Conservation (phyloP, 1,140 invertebrate genomes). For the Tachypleus tridentatus region DNA sequence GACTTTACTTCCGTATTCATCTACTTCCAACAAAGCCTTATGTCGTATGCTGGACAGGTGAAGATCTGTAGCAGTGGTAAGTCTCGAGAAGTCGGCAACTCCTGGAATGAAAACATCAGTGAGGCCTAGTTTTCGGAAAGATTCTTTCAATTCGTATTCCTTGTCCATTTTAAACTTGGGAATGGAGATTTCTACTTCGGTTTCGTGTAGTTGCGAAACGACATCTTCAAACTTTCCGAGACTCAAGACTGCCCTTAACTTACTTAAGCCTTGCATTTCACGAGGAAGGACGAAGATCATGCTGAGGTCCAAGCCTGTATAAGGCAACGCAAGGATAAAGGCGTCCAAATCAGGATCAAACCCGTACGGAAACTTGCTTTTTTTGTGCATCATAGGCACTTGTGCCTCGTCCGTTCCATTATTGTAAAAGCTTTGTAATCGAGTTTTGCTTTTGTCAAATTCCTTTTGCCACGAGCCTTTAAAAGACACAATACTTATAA, state of each 20-base stretch:
- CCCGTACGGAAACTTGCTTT: background rate
- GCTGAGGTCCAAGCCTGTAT: background rate
- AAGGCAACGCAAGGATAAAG: background rate
- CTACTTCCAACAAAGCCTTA: constrained; percentile 32
- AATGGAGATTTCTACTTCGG: background rate
- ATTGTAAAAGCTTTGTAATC: background rate
- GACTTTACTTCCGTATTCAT: constrained; percentile 34
- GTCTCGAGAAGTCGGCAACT: background rate
- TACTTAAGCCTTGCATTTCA: background rate
- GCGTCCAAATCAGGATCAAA: background rate
- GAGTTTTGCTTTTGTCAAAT: background rate
- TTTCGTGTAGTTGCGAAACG: background rate
- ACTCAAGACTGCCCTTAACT: background rate
- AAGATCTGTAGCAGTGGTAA: constrained; percentile 18
- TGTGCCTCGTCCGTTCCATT: background rate
- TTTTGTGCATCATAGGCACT: background rate
- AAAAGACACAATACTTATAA: background rate
- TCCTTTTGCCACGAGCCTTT: background rate
- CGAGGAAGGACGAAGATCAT: background rate
- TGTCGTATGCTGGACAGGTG: constrained; percentile 29
- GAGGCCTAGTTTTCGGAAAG: background rate
- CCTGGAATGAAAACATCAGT: background rate
- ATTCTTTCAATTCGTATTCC: background rate
- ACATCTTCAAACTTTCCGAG: background rate
- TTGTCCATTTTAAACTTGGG: constrained; percentile 1